Percentiles rank a stretch among this genome's conserved stretches.
Evolutionary conservation across 2,797 vertebrate species (phyloP).

Genomic region (Notolabrus celidotus): DNA sequence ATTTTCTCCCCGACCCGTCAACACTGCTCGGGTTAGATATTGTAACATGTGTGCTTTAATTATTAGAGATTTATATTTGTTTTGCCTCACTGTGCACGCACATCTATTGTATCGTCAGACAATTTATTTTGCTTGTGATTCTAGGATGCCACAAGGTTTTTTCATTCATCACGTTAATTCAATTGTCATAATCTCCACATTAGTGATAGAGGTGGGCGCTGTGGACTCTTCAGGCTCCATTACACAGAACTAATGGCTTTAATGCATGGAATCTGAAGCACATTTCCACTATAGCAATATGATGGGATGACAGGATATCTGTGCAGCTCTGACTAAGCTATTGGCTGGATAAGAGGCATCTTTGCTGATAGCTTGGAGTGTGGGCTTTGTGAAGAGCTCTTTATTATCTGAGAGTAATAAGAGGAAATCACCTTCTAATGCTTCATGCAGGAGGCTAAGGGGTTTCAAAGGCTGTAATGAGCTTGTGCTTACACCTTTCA

Average conservation of each 20-base stretch:
- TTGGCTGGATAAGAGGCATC: slow-evolving; percentile 10
- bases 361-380: slow-evolving; percentile 20
- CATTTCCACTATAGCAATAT: slow-evolving; percentile 9
- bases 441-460: slow-evolving; percentile 5
- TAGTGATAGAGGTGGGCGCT: not conserved
- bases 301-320: not conserved
- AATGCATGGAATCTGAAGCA: slow-evolving; percentile 10
- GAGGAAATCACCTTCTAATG: slow-evolving; percentile 37
- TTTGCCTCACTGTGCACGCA: not conserved
- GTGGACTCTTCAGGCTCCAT: slow-evolving; percentile 13
- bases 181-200: not conserved
- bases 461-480: slow-evolving; percentile 20
- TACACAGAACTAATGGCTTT: slow-evolving; percentile 53
- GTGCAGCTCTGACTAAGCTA: slow-evolving; percentile 8
- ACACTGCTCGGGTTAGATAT: not conserved
- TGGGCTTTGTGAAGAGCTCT: slow-evolving; percentile 14
- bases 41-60: not conserved
- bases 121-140: not conserved
- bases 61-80: not conserved
- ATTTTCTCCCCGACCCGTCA: slow-evolving; percentile 22
- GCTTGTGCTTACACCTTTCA: slow-evolving; percentile 8
- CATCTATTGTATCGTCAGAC: not conserved
- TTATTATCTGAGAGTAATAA: slow-evolving; percentile 21
- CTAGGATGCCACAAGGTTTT: not conserved
- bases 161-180: not conserved